Base-by-base conservation (phyloP, 2,888 invertebrate species). In the Pantelozetes paolii region DNA sequence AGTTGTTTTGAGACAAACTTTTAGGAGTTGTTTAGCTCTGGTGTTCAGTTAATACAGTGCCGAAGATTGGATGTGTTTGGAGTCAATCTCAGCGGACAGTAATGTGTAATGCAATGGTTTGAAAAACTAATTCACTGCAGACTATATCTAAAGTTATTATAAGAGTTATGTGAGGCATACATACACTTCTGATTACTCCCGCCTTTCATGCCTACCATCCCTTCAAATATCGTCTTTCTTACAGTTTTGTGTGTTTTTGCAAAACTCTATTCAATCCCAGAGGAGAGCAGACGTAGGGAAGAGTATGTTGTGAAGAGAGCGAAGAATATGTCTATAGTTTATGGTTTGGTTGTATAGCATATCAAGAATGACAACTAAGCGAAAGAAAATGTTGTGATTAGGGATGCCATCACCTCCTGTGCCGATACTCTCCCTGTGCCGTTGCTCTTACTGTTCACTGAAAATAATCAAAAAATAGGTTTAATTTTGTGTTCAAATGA, bases 281-380 rank as follows among this genome's bases (percentile, higher is more conserved):
- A 40, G 40, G 67, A 62, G 67, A 30, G 36, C 18, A 62, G 32
- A 32, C 20, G 54, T 54, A 26, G 54, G 54, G 54, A 26, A 54
- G 54, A 23, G 23, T 54, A 26, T 54, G 26, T 54, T 59, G 30
- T 32, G 59, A 32, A 32, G 2, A 30, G 30, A 32, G 30, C 18
- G 15, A 32, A 18, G 28, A 15, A 59, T 59, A 59, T 59, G 32
- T 59, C 30, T 59, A 59, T 59, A 59, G 30, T 30, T 59, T 59
- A 32, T 59, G 15, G 6, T 48, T 13, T 48, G 18, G 11, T 23
- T n/a, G 13, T 67, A 67, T 42, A 67, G 67, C 32, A 67, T 67
- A 67, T 67, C 67, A 67, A 67, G 67, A 67, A 67, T 67, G 67
- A 67, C 67, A 67, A 67, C 67, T 67, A 67, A 67, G 67, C 59